Conservation (phyloP, 2,888 invertebrate genomes). For the Lobophora halterata region DNA sequence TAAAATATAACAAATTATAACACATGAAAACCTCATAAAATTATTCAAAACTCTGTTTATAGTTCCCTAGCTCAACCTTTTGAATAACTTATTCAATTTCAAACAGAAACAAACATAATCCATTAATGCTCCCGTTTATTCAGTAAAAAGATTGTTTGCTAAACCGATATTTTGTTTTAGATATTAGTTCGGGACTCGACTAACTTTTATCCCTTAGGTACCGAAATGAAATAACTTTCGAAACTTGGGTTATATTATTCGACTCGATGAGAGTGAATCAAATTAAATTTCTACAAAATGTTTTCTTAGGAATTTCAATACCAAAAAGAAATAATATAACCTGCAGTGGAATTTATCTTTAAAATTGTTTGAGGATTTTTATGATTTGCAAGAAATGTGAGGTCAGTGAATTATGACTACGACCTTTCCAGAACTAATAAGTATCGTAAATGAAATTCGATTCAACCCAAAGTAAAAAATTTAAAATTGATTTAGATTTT, state of each 20-base stretch:
- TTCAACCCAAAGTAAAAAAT: too few species aligned
- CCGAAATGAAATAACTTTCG: conserved; percentile 61
- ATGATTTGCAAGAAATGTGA: too few species aligned
- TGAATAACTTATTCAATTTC: neutral
- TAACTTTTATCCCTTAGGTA: conserved; percentile 50
- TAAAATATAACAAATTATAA: too few species aligned
- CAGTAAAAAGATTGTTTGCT: conserved; percentile 23
- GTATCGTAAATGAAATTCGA: too few species aligned
- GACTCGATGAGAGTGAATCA: conserved; percentile 41
- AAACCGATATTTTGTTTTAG: conserved; percentile 35
- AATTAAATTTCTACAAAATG: conserved; percentile 54
- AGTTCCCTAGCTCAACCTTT: neutral
- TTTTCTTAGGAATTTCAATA: conserved; percentile 57
- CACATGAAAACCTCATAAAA: too few species aligned
- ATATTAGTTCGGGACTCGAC: conserved; percentile 38
- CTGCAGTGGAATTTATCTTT: too few species aligned
- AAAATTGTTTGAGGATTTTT: too few species aligned
- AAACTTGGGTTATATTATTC: conserved; percentile 53
- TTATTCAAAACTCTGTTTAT: too few species aligned
- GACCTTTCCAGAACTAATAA: too few species aligned
- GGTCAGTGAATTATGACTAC: too few species aligned
- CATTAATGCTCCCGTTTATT: conserved; percentile 8
- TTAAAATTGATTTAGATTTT: too few species aligned
- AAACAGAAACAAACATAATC: conserved; percentile 5
- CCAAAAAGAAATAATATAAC: conserved; percentile 23